A percentile compares a stretch with the other conserved stretches of the same genome.
phyloP scores from a whole-genome alignment of 2,888 invertebrate genomes.

The Caenorhabditis sulstoni region DNA sequence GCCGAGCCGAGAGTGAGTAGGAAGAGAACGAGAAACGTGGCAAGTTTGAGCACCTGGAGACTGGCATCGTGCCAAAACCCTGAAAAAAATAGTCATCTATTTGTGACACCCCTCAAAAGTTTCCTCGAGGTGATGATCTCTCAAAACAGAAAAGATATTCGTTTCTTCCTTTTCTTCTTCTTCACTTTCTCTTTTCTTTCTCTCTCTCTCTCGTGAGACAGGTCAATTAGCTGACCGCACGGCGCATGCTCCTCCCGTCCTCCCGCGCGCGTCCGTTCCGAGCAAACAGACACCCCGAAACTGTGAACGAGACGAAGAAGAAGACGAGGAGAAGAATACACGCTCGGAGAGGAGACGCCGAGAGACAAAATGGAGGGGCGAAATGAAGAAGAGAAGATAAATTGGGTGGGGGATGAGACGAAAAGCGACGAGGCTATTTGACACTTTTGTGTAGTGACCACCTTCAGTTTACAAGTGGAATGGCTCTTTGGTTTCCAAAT shows the following conservation, averaged over 20 bases:
- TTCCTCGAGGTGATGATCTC: conserved; percentile 13
- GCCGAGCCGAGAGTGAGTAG: conserved; percentile 74
- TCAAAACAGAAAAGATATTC: conserved; percentile 20
- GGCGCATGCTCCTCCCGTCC: conserved; percentile 1
- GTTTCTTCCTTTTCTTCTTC: conserved; percentile 9
- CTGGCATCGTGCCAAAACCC: conserved; percentile 79
- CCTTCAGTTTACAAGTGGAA: conserved; percentile 38
- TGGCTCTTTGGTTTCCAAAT: not conserved
- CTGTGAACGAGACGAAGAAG: conserved; percentile 28
- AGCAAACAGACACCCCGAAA: conserved; percentile 33
- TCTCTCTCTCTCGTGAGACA: conserved; percentile 44
- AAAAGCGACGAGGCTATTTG: conserved; percentile 23
- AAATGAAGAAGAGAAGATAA: not conserved
- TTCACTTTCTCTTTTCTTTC: not conserved
- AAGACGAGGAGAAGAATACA: conserved; percentile 10
- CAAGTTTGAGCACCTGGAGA: conserved; percentile 80
- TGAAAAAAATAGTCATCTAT: conserved; percentile 52
- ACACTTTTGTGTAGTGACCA: conserved; percentile 51
- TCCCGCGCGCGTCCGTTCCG: too few species aligned
- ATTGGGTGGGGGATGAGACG: not conserved
- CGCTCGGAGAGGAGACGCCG: too few species aligned
- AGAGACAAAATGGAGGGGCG: too few species aligned
- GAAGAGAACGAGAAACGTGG: conserved; percentile 79
- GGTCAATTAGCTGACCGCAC: conserved; percentile 55
- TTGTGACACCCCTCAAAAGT: not conserved